Conservation (phyloP, 2,888 invertebrate genomes). For the Anodontia alba region DNA sequence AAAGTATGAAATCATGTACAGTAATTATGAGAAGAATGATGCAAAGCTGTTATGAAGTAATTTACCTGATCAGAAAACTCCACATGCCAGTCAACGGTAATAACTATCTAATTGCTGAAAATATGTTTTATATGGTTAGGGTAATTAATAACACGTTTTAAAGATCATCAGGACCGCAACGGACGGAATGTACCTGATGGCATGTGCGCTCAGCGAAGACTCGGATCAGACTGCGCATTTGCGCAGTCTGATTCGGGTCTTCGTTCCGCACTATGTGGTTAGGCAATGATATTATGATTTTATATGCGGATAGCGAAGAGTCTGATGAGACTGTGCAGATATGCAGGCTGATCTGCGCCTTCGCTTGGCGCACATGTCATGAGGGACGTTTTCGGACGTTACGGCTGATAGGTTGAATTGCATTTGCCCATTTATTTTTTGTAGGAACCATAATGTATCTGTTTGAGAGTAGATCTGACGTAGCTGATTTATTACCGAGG, state of each 20-base stretch:
- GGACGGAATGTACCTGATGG: no score
- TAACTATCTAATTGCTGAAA: constrained; percentile 2
- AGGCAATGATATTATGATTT: no score
- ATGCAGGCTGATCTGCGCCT: no score
- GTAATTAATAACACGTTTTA: constrained; percentile 5
- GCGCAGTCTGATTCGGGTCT: no score
- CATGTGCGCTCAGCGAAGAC: no score
- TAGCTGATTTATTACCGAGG: background rate
- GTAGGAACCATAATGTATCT: background rate
- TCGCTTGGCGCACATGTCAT: no score
- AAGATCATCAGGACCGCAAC: no score
- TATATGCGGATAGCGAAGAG: no score
- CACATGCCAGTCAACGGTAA: background rate
- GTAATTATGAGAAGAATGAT: constrained; percentile 9
- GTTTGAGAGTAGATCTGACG: background rate
- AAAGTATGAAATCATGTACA: constrained; percentile 2
- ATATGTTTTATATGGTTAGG: background rate
- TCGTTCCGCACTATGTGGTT: no score
- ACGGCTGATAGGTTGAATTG: constrained; percentile 1
- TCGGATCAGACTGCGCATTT: no score
- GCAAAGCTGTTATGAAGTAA: constrained; percentile 14
- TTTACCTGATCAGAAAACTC: constrained; percentile 1
- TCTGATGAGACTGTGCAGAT: no score
- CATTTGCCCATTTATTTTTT: background rate
- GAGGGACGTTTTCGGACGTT: no score